Conservation (phyloP, 2,888 invertebrate species). For the Cerceris ruficornis region DNA sequence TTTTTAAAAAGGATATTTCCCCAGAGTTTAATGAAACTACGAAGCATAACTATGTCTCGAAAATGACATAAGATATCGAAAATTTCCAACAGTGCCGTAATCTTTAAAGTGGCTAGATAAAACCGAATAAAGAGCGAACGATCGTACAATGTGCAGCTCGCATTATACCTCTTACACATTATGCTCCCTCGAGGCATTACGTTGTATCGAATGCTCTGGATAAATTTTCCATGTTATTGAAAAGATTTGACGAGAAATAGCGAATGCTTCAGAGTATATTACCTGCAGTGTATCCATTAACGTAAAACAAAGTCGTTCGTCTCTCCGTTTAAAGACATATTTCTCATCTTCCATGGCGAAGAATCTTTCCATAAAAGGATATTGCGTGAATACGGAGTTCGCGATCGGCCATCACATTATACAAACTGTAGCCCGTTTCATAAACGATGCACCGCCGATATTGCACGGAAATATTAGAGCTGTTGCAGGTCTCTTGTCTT, state of each 20-base stretch:
- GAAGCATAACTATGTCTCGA: neutral
- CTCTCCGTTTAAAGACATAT: neutral
- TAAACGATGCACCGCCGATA: constrained; percentile 44
- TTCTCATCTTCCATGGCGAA: neutral
- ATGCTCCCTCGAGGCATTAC: too few species aligned
- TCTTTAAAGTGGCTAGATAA: neutral
- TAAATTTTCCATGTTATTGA: too few species aligned
- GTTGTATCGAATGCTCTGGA: too few species aligned
- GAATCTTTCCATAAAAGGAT: constrained; percentile 35
- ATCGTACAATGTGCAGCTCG: too few species aligned
- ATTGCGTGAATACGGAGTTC: constrained; percentile 36
- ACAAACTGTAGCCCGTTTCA: constrained; percentile 49
- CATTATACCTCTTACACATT: too few species aligned
- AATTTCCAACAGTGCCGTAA: neutral
- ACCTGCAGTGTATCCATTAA: neutral
- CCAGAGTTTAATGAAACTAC: neutral
- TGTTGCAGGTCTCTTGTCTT: neutral
- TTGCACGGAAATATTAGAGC: constrained; percentile 45
- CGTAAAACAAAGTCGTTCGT: constrained; percentile 7
- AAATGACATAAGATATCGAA: neutral
- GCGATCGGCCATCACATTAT: constrained; percentile 47
- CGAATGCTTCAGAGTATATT: neutral
- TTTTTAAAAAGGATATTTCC: neutral
- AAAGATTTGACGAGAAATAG: neutral
- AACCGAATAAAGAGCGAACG: neutral